phyloP scores from a whole-genome alignment of 2,888 invertebrate genomes.

The Drosophila neonasuta region DNA sequence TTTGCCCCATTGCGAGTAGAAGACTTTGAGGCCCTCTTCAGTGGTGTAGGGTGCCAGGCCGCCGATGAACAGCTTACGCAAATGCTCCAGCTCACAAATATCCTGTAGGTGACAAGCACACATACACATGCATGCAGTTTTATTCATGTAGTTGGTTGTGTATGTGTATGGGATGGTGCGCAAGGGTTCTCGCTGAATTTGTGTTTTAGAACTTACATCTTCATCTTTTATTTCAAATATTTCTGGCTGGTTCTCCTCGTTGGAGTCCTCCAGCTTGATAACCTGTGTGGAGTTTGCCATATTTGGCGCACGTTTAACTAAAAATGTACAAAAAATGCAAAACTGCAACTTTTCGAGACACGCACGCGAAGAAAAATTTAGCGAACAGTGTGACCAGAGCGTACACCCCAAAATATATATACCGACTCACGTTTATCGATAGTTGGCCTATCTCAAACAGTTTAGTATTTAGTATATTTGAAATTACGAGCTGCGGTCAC shows the following conservation, averaged over 20 bases:
- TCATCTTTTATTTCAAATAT: slow-evolving; percentile 55
- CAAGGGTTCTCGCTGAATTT: slow-evolving; percentile 9
- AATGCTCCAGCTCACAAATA: slow-evolving; percentile 85
- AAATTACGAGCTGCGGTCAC: slow-evolving; percentile 5
- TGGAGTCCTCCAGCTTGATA: slow-evolving; percentile 40
- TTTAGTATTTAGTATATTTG: neutral
- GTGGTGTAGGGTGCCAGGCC: slow-evolving; percentile 96
- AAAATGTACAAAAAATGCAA: slow-evolving; percentile 31
- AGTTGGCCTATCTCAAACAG: neutral
- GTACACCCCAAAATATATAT: neutral
- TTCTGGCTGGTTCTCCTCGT: slow-evolving; percentile 27
- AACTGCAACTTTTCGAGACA: slow-evolving; percentile 35
- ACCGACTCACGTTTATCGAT: neutral
- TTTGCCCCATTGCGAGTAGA: slow-evolving; percentile 98
- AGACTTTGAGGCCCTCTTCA: slow-evolving; percentile 93
- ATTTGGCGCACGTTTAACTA: slow-evolving; percentile 36
- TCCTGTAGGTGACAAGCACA: slow-evolving; percentile 64
- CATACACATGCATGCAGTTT: slow-evolving; percentile 1
- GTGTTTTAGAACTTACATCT: slow-evolving; percentile 59
- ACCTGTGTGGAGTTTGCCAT: slow-evolving; percentile 43
- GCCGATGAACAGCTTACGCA: slow-evolving; percentile 97
- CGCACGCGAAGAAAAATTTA: slow-evolving; percentile 52
- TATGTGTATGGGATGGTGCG: slow-evolving; percentile 12
- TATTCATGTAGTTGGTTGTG: neutral
- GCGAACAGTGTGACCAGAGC: slow-evolving; percentile 9